Evolutionary conservation across 23 tunicate genomes (phyloP).

Genomic region (Trididemnum miniatum): DNA sequence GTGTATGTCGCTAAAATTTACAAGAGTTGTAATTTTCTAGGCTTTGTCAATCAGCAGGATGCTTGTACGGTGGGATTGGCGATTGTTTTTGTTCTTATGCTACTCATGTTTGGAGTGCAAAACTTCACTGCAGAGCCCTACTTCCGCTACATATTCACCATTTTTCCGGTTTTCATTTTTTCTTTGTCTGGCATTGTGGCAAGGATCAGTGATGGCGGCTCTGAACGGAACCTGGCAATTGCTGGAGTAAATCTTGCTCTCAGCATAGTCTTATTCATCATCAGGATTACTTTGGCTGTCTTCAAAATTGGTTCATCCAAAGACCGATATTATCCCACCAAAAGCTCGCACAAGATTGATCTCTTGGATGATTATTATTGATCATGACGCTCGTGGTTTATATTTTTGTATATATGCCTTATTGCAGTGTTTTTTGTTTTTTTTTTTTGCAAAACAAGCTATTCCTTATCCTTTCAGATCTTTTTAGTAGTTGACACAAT

Average conservation of each 20-base stretch:
- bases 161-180: constrained; percentile 33
- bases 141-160: constrained; percentile 32
- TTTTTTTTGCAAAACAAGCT: not conserved
- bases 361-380: not conserved
- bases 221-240: not conserved
- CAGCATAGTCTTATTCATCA: not conserved
- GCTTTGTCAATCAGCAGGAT: constrained; percentile 20
- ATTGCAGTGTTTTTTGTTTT: no score
- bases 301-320: not conserved
- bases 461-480: not conserved
- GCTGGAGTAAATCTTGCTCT: constrained; percentile 16
- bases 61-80: constrained; percentile 8
- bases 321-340: not conserved
- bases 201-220: not conserved
- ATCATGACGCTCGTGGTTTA: no score
- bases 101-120: constrained; percentile 18
- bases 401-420: no score
- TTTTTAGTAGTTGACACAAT: no score
- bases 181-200: constrained; percentile 20
- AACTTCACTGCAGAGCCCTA: not conserved
- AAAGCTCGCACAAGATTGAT: not conserved
- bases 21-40: not conserved
- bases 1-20: no score
- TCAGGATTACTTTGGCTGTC: not conserved
- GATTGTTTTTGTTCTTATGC: not conserved